Evolutionary conservation across 37 sponge, comb jelly and placozoan genomes (phyloP).

Genomic region (Aphrocallistes beatrix): DNA sequence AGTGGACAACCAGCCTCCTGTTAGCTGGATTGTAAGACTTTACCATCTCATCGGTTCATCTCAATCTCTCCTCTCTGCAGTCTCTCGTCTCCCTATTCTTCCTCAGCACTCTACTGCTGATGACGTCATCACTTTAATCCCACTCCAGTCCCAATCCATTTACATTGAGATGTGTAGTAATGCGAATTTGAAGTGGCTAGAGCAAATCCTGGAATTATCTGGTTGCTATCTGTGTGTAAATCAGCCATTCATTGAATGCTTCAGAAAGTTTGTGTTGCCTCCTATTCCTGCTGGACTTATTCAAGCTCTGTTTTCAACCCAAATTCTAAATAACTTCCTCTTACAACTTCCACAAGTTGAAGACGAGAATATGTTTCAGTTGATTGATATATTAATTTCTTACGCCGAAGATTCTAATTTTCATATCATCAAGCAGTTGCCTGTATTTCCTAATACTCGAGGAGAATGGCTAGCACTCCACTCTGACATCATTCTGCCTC

Average conservation of each 20-base stretch:
- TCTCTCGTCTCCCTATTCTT: neutral
- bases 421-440: neutral
- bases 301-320: neutral
- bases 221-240: neutral
- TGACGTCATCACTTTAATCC: neutral
- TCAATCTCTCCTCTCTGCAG: neutral
- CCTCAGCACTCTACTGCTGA: neutral
- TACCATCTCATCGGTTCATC: neutral
- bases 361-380: neutral
- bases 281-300: neutral
- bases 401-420: neutral
- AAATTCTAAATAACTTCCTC: neutral
- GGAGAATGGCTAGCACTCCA: neutral
- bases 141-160: neutral
- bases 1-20: neutral
- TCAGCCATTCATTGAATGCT: neutral
- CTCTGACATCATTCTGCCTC: neutral
- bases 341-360: neutral
- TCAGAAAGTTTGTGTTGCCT: neutral
- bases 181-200: neutral
- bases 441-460: neutral
- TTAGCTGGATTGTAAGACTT: neutral
- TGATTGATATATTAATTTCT: neutral
- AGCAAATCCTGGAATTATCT: neutral
- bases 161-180: neutral